Base-by-base conservation (phyloP, 2,797 vertebrate species). In the Sebastiscus albofasciatus region DNA sequence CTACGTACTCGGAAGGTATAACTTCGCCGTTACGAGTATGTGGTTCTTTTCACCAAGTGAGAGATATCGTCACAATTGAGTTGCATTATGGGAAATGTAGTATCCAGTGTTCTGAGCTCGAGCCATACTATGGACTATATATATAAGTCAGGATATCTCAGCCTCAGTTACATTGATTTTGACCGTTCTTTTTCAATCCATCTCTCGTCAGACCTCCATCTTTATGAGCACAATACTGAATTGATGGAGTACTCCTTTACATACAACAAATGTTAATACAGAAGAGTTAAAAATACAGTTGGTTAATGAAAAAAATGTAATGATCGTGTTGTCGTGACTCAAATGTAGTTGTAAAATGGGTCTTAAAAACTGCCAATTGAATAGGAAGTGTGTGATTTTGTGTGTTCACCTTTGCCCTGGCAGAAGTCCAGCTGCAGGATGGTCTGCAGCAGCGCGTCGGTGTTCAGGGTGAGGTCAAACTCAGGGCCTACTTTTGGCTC, bases 381-480 rank as follows among this genome's bases (percentile, higher is more conserved):
- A 4, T 24, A 7, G 26, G 1, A 27, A 31, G 33, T 58, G 73
- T 68, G 64, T 67, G 61, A 13, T 9, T 26, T n/a, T 8, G 33
- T 54, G 14, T 5, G 31, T 34, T 84, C 72, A 99, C 98, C 98
- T 97, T 98, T 98, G 95, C 97, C 96, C 95, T 99, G 98, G 91
- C 97, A 96, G 91, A 99, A 98, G 94, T 99, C 99, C 93, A 99
- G 96, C 94, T 97, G 97, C 87, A 99, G 97, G 91, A 99, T 98
- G 42, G 96, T 96, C 93, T 99, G 98, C 39, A 99, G 94, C 81
- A 99, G 94, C 0, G 97, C 96, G 90, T 99, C 98, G 0, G 97
- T 99, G 93, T 95, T 97, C 93, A 99, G 90, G 20, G 96, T 97
- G 90, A 99, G 95, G 90, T 99, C 97, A 81, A 98, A 99, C 77